phyloP scores from a whole-genome alignment of 2,888 invertebrate genomes.

The Seira sanloemensis region DNA sequence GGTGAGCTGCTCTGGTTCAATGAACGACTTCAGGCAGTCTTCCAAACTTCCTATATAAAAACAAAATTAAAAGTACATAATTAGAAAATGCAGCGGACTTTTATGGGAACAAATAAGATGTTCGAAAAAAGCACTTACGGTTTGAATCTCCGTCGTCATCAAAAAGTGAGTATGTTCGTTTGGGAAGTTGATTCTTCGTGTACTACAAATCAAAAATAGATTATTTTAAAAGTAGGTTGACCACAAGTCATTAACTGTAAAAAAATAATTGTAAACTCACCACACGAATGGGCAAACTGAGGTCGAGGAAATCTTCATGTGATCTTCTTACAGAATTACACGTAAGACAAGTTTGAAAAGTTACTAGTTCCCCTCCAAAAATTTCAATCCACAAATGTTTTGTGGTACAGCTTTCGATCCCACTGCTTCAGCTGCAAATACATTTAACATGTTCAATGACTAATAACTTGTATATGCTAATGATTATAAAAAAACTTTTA shows the following conservation, averaged over 20 bases:
- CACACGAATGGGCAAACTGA: conserved; percentile 89
- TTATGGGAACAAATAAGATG: conserved; percentile 18
- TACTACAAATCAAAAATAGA: conserved; percentile 31
- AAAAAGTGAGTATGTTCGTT: conserved; percentile 60
- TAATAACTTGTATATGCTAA: no score
- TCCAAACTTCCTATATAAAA: conserved; percentile 79
- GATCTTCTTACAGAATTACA: conserved; percentile 91
- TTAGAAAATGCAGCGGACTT: not conserved
- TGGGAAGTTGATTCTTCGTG: conserved; percentile 77
- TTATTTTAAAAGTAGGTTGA: not conserved
- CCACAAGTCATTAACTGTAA: not conserved
- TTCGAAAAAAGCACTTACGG: conserved; percentile 65
- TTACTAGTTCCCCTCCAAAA: conserved; percentile 94
- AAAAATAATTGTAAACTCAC: conserved; percentile 70
- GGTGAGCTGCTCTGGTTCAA: conserved; percentile 90
- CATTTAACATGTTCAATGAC: not conserved
- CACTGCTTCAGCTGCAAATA: conserved; percentile 70
- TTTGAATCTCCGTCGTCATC: conserved; percentile 73
- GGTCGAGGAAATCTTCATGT: conserved; percentile 94
- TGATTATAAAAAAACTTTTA: no score
- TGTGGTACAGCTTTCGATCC: conserved; percentile 74
- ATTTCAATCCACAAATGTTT: conserved; percentile 85
- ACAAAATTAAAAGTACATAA: not conserved
- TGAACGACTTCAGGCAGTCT: conserved; percentile 95
- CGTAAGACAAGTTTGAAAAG: conserved; percentile 91